These are phyloP conservation scores for Bimastos eiseni DNA, from an alignment of 2,888 invertebrate genomes.

Conservation along the genomic window DNA sequence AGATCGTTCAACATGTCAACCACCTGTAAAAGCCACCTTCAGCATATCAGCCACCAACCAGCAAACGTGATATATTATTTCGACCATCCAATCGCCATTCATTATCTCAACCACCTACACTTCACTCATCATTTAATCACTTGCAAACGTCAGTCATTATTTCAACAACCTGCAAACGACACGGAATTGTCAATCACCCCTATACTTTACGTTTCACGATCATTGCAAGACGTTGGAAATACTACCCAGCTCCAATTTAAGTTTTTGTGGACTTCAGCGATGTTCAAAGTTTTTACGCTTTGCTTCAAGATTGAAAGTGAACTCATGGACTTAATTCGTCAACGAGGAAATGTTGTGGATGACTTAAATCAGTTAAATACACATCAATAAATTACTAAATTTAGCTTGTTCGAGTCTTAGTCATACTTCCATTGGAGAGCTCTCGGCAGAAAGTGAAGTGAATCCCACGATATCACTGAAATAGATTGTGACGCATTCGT, in stretches of 20 bases:
- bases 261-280: no score
- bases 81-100: background rate
- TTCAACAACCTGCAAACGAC: no score
- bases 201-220: no score
- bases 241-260: no score
- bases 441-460: conserved; percentile 87
- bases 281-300: no score
- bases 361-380: no score
- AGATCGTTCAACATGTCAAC: conserved; percentile 84
- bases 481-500: conserved; percentile 89
- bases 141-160: background rate
- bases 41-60: background rate
- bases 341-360: no score
- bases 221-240: no score
- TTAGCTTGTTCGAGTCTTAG: background rate
- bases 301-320: no score
- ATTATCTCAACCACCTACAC: no score
- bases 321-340: no score
- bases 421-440: conserved; percentile 69
- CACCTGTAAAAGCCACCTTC: conserved; percentile 68
- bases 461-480: conserved; percentile 87
- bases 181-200: no score
- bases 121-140: background rate
- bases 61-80: background rate
- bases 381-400: background rate